Base-by-base conservation (phyloP, 2,797 vertebrate genomes). In the Danio albolineatus region DNA sequence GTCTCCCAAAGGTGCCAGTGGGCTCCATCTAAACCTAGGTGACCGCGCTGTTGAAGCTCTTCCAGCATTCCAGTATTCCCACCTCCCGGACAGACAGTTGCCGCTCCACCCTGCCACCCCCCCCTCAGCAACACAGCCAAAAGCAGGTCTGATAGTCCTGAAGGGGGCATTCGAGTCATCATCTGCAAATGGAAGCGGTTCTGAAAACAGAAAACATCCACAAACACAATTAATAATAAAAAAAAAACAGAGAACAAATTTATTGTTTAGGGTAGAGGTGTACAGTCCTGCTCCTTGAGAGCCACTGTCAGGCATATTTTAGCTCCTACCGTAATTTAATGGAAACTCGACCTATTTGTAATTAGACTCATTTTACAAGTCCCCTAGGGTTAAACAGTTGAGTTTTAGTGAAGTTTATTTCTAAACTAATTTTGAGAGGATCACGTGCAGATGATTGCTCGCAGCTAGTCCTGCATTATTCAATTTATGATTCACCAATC, bases 171-270 rank as follows among this genome's bases (percentile, higher is more conserved):
- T 4, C 94, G 94, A 73, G 93, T 95, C 19, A 95, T 93, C 96
- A 98, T 91, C 90, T 94, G 95, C 82, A 98, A 94, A 89, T 98
- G 96, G 89, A 97, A 97, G 0, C 80, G 95, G 79, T 94, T 98
- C 97, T 99, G 88, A 43, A 82, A 66, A 60, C 46, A 73, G 48
- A 80, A 38, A 79, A 76, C 44, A 78, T 13, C 65, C 17, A 84
- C 48, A 60, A 44, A 59, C 69, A 28, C 28, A 0, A 9, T 28
- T 36, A 38, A n/a, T 36, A 38, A n/a, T 10, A 0, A 0, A 17
- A 38, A 51, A 38, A 51, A 69, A 51, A n/a, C 5, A 0, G 0
- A 60, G 38, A 60, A 21, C 4, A 28, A 10, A 7, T 4, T 2
- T 10, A 38, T 38, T 36, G 59, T 36, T 61, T 9, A 28, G 28